Base-by-base conservation (phyloP, 2,797 vertebrate genomes). In the Aphelocoma californica region DNA sequence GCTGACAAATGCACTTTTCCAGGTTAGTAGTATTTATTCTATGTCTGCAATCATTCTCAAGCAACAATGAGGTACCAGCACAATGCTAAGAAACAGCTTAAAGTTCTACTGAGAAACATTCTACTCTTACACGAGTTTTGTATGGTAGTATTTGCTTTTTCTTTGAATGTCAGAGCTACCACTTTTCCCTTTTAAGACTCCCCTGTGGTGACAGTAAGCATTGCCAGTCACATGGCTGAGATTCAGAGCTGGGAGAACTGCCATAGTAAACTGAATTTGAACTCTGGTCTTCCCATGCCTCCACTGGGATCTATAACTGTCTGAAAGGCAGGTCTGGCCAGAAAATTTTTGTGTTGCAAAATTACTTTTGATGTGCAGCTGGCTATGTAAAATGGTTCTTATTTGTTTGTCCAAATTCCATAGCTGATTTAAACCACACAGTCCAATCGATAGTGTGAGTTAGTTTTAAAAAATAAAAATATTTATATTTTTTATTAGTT, bases 231-330 rank as follows among this genome's bases (percentile, higher is more conserved):
- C 95, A 96, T 96, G 96, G 96, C 93, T 92, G 34, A 81, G 90
- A 96, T 97, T 97, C 96, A 97, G 96, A 82, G 95, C 94, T 96
- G 95, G 96, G 96, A 97, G 96, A 89, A 87, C 81, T 97, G 96
- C 96, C 96, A 97, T 94, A 89, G 96, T 96, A 96, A 97, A 97
- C 96, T 96, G 95, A 96, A 95, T 96, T 93, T 97, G 96, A 97
- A 97, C 96, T 96, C 96, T 96, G 94, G 86, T 97, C 96, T 97
- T 96, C 95, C 92, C 92, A 95, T 93, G 95, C 81, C 94, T 96
- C 96, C 94, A 74, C 94, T 96, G 96, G 96, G 96, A 97, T 96
- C 96, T 93, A 93, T 96, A 97, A 95, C 96, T 96, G 95, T 96
- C 94, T 97, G 47, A 95, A 97, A 94, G 88, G 90, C 95, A 96